Base-by-base conservation (phyloP, 1,140 invertebrate genomes). In the Pseudachorutes palmiensis region DNA sequence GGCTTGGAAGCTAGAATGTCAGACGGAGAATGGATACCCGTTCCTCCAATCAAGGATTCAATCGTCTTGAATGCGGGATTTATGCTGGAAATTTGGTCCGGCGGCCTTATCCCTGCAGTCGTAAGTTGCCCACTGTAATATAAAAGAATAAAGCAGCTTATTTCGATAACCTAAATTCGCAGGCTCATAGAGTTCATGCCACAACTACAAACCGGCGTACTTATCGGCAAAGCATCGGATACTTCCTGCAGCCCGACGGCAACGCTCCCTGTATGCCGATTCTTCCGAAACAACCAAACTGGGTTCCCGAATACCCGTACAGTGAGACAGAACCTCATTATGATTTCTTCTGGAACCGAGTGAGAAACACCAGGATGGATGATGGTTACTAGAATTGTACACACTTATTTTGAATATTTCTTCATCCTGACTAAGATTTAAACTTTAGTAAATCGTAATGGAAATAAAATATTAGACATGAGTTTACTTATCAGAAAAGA, bases 51-150 rank as follows among this genome's bases (percentile, higher is more conserved):
- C 0, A 51, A 61, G 32, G 64, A 69, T 31, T 26, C 67, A 30
- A 65, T 72, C 29, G n/a, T 72, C 1, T 1, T 72, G 1, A 72
- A 69, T 24, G 33, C 28, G 24, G 67, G 64, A 26, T 60, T 65
- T 3, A 33, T 72, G n/a, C 30, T 72, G 49, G 70, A 72, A 45
- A 9, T 49, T n/a, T 69, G 64, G 64, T 66, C 67, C 12, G 66
- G 29, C 9, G 70, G 70, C n/a, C 2, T n/a, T 12, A 33, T 66
- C 3, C 67, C 51, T 30, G 70, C 70, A 24, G 45, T 64, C 2
- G 66, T 68, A 64, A 66, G 41, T 45, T 45, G 36, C 19, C 36
- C 19, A 45, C 19, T 45, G 19, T 45, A 12, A 45, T 9, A 12
- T 45, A 19, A 12, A 45, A 12, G 19, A 45, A 45, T 19, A 45